These are phyloP conservation scores for Microchirus variegatus DNA, from an alignment of 2,797 vertebrate species.

Conservation along the genomic window DNA sequence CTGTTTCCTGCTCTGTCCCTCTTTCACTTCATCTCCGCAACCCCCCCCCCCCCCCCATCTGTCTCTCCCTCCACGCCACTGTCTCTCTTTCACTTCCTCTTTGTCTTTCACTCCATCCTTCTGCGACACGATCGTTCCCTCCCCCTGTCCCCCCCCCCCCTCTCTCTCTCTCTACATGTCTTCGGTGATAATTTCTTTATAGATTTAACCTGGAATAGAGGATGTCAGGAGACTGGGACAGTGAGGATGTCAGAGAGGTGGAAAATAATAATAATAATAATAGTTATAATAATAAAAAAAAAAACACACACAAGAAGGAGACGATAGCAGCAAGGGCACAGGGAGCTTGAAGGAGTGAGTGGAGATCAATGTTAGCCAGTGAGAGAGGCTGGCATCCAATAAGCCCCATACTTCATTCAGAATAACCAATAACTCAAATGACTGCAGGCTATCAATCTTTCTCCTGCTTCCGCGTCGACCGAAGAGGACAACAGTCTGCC, in stretches of 20 bases:
- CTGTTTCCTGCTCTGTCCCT: constrained; percentile 70
- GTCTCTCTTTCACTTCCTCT: constrained; percentile 68
- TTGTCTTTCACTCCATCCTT: constrained; percentile 61
- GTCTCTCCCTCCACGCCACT: constrained; percentile 49
- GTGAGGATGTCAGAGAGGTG: constrained; percentile 24
- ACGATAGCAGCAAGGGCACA: constrained; percentile 68
- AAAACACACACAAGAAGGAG: constrained; percentile 15
- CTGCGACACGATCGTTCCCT: constrained; percentile 19
- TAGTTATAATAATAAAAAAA: no score
- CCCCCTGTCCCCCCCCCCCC: neutral
- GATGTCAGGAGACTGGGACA: constrained; percentile 31
- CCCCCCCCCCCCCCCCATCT: constrained; percentile 52
- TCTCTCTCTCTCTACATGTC: constrained; percentile 2
- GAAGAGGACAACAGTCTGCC: constrained; percentile 38
- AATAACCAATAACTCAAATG: constrained; percentile 79
- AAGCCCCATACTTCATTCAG: constrained; percentile 78
- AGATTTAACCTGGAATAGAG: constrained; percentile 19
- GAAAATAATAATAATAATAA: no score
- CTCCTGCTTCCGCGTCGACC: constrained; percentile 49
- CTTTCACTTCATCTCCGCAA: constrained; percentile 40
- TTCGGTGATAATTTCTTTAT: constrained; percentile 40
- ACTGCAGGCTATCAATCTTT: constrained; percentile 77
- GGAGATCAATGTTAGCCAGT: constrained; percentile 79
- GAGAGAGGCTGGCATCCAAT: constrained; percentile 65
- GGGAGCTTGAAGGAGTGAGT: constrained; percentile 61